Percentiles rank a stretch among this genome's conserved stretches.
Evolutionary conservation across 2,888 invertebrate genomes (phyloP).

Genomic region (Drosophila nigricruria): DNA sequence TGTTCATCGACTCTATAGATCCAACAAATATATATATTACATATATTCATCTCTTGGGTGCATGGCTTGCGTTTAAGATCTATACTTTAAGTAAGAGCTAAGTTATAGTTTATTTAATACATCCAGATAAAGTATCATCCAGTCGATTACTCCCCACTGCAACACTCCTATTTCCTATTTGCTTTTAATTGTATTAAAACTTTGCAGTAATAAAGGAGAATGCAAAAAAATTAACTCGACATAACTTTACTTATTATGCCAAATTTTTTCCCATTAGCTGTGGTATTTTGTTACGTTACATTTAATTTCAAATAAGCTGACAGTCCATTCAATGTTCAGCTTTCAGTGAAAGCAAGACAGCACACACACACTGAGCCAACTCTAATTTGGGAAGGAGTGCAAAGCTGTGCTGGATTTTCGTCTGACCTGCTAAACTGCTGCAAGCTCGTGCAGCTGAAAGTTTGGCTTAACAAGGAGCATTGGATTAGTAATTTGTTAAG

Average conservation of each 20-base stretch:
- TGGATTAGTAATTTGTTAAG: conserved; percentile 80
- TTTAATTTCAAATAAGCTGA: conserved; percentile 1
- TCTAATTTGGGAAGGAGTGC: background rate
- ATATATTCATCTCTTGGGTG: background rate
- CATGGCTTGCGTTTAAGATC: too few relatives aligned
- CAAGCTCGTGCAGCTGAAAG: conserved; percentile 9
- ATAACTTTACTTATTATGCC: conserved; percentile 6
- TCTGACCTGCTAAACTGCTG: background rate
- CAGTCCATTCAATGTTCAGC: background rate
- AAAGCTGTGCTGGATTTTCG: background rate
- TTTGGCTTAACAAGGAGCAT: conserved; percentile 40
- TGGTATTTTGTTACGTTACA: conserved; percentile 3
- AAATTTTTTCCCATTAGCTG: conserved; percentile 6
- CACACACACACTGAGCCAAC: background rate
- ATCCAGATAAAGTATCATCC: background rate
- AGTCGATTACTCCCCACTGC: background rate
- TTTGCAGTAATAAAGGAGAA: conserved; percentile 1
- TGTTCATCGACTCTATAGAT: background rate
- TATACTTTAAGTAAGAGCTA: background rate
- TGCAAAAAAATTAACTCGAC: conserved; percentile 2
- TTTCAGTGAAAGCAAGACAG: background rate
- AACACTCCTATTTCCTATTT: background rate
- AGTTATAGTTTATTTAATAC: background rate
- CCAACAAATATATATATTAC: too few relatives aligned
- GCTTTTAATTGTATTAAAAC: conserved; percentile 2